Conservation (phyloP, 2,888 invertebrate species). For the Mesorhabditis belari region DNA sequence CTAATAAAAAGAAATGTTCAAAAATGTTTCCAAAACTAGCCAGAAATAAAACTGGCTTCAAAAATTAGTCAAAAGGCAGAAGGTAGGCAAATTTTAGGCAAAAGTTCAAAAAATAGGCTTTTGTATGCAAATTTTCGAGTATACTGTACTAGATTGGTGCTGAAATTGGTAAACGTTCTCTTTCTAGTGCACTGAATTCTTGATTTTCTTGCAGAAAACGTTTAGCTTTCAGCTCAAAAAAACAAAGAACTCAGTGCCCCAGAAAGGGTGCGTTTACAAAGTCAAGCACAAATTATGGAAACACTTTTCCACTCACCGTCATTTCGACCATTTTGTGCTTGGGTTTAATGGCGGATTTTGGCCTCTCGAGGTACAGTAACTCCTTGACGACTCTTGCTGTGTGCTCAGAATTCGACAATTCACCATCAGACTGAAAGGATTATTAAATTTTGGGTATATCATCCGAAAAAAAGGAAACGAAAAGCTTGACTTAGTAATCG, state of each 20-base stretch:
- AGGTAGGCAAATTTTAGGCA: no score
- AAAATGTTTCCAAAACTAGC: no score
- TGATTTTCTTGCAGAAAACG: no score
- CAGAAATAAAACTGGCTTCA: no score
- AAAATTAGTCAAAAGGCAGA: no score
- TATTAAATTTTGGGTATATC: background rate
- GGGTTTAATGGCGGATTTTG: background rate
- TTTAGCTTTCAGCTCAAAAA: background rate
- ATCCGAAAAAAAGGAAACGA: background rate
- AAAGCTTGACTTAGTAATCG: no score
- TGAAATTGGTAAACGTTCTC: no score
- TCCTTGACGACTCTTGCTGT: constrained; percentile 3
- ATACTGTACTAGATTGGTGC: no score
- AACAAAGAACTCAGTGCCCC: constrained; percentile 1
- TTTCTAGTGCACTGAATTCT: no score
- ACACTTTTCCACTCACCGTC: background rate
- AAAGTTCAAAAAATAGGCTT: no score
- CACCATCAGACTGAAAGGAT: constrained; percentile 12
- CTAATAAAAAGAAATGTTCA: no score
- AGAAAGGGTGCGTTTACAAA: constrained; percentile 2
- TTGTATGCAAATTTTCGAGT: no score
- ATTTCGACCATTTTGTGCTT: background rate
- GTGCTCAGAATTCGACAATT: constrained; percentile 6
- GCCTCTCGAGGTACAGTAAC: constrained; percentile 1
- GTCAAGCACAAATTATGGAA: constrained; percentile 9